phyloP scores from a whole-genome alignment of 2,113 vertebrate species.

The Typhlomys cinereus region DNA sequence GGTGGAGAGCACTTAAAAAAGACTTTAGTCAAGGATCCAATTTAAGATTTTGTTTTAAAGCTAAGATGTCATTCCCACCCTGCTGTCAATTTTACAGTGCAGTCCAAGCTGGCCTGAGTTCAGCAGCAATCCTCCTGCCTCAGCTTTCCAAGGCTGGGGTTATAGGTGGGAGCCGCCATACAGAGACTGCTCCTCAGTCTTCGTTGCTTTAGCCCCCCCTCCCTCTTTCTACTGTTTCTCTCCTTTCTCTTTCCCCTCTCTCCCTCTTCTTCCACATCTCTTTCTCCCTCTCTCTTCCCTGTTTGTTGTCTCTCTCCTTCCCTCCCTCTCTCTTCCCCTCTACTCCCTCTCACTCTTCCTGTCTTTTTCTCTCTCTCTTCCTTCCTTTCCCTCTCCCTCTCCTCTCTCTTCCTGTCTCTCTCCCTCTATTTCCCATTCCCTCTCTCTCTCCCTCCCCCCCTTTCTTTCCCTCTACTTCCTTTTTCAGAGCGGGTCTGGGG shows the following conservation, averaged over 20 bases:
- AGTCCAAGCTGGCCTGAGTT: no score
- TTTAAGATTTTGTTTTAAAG: not conserved
- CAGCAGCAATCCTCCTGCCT: not conserved
- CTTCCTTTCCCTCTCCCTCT: not conserved
- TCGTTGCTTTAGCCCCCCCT: not conserved
- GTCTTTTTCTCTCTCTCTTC: not conserved
- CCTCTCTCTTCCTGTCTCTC: no score
- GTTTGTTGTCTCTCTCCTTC: no score
- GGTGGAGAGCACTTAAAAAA: not conserved
- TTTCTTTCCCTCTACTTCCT: not conserved
- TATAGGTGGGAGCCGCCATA: no score
- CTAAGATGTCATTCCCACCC: not conserved
- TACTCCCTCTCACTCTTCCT: no score
- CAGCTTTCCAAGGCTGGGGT: not conserved
- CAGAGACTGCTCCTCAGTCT: not conserved
- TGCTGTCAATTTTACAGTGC: not conserved
- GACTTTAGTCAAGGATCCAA: not conserved
- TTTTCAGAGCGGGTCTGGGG: not conserved
- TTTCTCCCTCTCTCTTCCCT: no score
- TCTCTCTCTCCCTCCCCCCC: no score
- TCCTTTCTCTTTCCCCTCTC: no score
- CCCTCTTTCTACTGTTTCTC: no score
- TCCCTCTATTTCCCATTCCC: no score
- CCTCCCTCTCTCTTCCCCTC: no score
- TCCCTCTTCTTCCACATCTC: not conserved